Evolutionary conservation across 2,888 invertebrate species (phyloP).

Genomic region (Emmelina monodactyla): DNA sequence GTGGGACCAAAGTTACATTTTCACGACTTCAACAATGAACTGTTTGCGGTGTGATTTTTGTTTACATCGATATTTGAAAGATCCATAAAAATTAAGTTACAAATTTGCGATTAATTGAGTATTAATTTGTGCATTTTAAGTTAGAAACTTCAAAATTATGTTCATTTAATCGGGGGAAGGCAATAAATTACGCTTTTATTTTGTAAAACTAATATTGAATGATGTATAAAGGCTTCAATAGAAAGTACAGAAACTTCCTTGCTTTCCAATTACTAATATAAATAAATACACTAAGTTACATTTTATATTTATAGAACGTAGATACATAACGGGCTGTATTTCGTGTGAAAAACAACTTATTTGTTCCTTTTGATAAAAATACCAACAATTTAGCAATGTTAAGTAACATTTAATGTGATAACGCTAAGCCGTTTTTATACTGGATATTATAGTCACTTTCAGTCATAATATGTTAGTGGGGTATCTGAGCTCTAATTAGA

Average conservation of each 20-base stretch:
- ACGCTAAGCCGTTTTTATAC: conserved; percentile 46
- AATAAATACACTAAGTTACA: conserved; percentile 4
- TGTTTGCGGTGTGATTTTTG: conserved; percentile 19
- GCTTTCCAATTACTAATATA: conserved; percentile 11
- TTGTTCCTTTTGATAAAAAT: conserved; percentile 47
- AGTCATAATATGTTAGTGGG: conserved; percentile 57
- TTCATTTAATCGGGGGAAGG: conserved; percentile 69
- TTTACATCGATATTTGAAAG: conserved; percentile 16
- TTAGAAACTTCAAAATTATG: conserved; percentile 23
- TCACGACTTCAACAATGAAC: conserved; percentile 24
- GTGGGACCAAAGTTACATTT: conserved; percentile 22
- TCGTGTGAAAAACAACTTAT: conserved; percentile 27
- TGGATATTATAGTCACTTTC: conserved; percentile 59
- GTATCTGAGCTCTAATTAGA: conserved; percentile 20
- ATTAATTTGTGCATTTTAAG: conserved; percentile 4
- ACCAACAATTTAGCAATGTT: conserved; percentile 31
- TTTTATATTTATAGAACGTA: conserved; percentile 13
- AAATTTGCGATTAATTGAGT: neutral
- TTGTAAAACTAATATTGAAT: conserved; percentile 29
- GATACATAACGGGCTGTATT: conserved; percentile 32
- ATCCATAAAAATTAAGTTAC: conserved; percentile 12
- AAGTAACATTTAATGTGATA: conserved; percentile 53
- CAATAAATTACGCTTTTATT: conserved; percentile 74
- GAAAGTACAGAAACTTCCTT: conserved; percentile 18
- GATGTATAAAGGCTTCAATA: conserved; percentile 17